A percentile compares a stretch with the other conserved stretches of the same genome.
Evolutionary conservation across 2,797 vertebrate genomes (phyloP).

Genomic region (Echiichthys vipera): DNA sequence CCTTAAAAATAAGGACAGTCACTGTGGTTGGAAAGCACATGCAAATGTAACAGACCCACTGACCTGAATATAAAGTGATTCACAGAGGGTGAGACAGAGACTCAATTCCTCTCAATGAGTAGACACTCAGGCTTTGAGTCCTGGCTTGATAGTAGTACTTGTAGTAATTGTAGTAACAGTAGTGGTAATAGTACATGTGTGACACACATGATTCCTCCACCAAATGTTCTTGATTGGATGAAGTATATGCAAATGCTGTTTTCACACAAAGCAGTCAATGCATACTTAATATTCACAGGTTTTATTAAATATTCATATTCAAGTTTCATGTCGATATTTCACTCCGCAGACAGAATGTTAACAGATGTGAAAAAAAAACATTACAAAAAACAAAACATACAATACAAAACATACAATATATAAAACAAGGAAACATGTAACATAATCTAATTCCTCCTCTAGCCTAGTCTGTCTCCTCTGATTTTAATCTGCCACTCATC

Average conservation of each 20-base stretch:
- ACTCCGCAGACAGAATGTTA: neutral
- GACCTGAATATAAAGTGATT: constrained; percentile 19
- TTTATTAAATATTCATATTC: neutral
- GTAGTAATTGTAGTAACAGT: constrained; percentile 32
- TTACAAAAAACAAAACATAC: neutral
- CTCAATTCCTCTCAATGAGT: constrained; percentile 25
- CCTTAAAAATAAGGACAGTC: neutral
- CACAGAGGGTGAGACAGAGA: neutral
- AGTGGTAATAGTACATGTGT: constrained; percentile 5
- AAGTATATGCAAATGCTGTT: neutral
- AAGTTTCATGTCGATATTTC: neutral
- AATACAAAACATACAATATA: too few species aligned
- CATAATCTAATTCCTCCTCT: neutral
- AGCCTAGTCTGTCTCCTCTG: neutral
- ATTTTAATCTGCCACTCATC: constrained; percentile 44
- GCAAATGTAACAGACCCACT: constrained; percentile 9
- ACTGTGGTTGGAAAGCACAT: constrained; percentile 1
- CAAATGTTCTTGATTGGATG: constrained; percentile 3
- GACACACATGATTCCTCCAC: neutral
- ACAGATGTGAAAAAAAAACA: neutral
- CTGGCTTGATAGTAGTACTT: constrained; percentile 24
- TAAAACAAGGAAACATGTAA: neutral
- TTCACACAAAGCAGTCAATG: neutral
- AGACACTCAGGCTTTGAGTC: constrained; percentile 34
- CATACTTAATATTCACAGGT: neutral